Conservation (phyloP, 37 sponge, comb jelly and placozoan genomes). For the Spongilla lacustris region DNA sequence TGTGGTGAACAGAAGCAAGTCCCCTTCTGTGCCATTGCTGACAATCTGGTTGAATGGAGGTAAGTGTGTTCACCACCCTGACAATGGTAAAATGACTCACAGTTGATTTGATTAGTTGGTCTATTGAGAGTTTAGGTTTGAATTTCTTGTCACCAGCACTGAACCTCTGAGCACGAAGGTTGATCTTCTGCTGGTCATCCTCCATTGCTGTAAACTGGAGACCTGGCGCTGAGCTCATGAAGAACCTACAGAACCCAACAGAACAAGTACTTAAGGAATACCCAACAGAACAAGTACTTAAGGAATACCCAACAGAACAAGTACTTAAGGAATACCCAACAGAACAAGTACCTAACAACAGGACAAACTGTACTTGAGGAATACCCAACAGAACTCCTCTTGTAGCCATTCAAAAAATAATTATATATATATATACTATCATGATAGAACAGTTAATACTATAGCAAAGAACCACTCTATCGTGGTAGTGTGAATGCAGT, state of each 20-base stretch:
- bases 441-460: too few relatives aligned
- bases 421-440: too few relatives aligned
- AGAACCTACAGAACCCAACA: conserved; percentile 21
- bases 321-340: too few relatives aligned
- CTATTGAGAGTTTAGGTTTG: conserved; percentile 65
- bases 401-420: too few relatives aligned
- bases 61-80: background rate
- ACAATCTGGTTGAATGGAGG: background rate
- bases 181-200: conserved; percentile 53
- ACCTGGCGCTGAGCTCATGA: conserved; percentile 26
- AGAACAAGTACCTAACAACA: too few relatives aligned
- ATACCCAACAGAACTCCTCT: too few relatives aligned
- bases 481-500: too few relatives aligned
- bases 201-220: background rate
- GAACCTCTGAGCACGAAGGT: conserved; percentile 62
- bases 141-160: conserved; percentile 31
- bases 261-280: too few relatives aligned
- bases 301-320: too few relatives aligned
- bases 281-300: too few relatives aligned
- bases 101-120: conserved; percentile 46
- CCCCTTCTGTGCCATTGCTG: conserved; percentile 56
- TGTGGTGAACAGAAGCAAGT: conserved; percentile 57
- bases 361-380: too few relatives aligned
- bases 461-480: too few relatives aligned
- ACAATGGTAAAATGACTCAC: conserved; percentile 16